These are phyloP conservation scores for Pygoscelis adeliae DNA, from an alignment of 2,113 vertebrate species.

Conservation along the genomic window DNA sequence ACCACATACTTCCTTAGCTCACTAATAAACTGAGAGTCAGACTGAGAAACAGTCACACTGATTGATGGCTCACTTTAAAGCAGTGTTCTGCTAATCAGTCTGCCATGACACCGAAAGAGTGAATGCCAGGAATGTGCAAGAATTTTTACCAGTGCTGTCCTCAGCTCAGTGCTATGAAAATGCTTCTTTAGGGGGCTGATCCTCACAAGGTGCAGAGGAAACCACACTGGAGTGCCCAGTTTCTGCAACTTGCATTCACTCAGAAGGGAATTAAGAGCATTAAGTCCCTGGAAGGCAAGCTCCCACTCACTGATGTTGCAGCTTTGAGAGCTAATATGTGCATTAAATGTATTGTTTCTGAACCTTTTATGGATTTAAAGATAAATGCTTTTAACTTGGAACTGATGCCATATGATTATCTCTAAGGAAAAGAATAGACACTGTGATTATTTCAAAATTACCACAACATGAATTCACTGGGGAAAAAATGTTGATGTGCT, in stretches of 20 bases:
- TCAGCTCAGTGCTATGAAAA: neutral
- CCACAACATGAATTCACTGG: neutral
- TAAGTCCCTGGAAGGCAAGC: neutral
- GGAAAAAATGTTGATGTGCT: neutral
- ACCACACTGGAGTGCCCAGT: neutral
- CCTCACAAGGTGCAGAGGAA: neutral
- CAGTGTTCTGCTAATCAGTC: neutral
- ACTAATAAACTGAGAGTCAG: conserved; percentile 6
- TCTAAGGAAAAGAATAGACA: neutral
- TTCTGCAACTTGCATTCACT: neutral
- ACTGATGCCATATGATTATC: neutral
- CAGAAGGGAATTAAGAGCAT: neutral
- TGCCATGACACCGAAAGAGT: neutral
- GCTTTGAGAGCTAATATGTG: neutral
- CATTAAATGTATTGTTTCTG: neutral
- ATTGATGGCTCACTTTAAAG: conserved; percentile 45
- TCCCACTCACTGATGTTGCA: neutral
- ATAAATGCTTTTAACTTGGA: neutral
- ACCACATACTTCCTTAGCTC: neutral
- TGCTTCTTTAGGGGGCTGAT: neutral
- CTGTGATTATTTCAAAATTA: conserved; percentile 3
- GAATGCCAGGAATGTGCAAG: conserved; percentile 14
- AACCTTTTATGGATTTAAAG: conserved; percentile 4
- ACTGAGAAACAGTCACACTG: neutral
- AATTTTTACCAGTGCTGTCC: neutral